Base-by-base conservation (phyloP, 1,140 invertebrate genomes). In the Drosophila nasuta region DNA sequence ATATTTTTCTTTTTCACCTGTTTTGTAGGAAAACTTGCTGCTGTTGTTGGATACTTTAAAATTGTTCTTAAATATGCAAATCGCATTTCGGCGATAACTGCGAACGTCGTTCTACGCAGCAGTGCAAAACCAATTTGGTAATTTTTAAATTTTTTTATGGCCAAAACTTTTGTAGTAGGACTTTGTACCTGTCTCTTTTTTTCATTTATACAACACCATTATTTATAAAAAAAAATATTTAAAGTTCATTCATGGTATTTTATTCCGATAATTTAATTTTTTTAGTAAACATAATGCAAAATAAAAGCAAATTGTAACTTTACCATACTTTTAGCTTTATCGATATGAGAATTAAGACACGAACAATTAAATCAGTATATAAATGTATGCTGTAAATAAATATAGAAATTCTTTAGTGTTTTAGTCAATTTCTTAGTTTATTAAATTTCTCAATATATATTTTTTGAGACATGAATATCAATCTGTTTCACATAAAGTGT, bases 41-140 rank as follows among this genome's bases (percentile, higher is more conserved):
- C 49, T 60, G 35, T 52, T 63, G 10, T 54, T 57, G 71, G 46
- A 20, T 62, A 28, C 30, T 33, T 30, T 7, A 54, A 75, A 60
- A 79, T 70, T 73, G 20, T 56, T 73, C 56, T 77, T 67, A 66
- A 82, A 73, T 79, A 88, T 86, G 68, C 58, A 86, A 86, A 86
- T 79, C 79, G 62, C 46, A 74, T 77, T 57, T 64, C 75, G 75
- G 62, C 52, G 77, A 76, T 70, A 75, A 56, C 64, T 25, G 41
- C 56, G 15, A 4, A 49, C 51, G 48, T 63, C 7, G 13, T 30
- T 11, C 33, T 52, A 52, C 49, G 6, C 11, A 52, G 13, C 35
- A 38, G 17, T 41, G 11, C 8, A 41, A 65, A 69, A 43, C 30
- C 46, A 76, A 76, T 86, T 86, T 76, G 15, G 25, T 38, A 52